Percentiles rank a stretch among this genome's conserved stretches.
These are phyloP conservation scores for Ophraella communa DNA, from an alignment of 2,888 invertebrate genomes.

Conservation along the genomic window DNA sequence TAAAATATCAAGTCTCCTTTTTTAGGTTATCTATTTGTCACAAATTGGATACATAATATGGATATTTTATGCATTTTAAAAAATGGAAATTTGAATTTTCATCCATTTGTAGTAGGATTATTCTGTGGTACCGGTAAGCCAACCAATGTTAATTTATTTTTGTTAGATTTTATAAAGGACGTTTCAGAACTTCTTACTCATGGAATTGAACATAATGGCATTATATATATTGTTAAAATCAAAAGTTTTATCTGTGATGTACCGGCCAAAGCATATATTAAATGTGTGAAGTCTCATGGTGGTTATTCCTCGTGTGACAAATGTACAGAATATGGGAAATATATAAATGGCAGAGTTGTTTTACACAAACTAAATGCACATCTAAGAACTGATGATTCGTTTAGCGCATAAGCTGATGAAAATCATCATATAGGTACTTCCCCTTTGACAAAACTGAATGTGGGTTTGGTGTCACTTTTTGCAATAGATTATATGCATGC, in stretches of 20 bases:
- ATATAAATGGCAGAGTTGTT: conserved; percentile 18
- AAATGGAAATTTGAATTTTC: conserved; percentile 4
- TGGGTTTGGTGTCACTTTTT: conserved; percentile 22
- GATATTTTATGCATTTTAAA: conserved; percentile 30
- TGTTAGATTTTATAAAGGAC: conserved; percentile 23
- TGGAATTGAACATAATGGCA: conserved; percentile 15
- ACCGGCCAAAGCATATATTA: conserved; percentile 23
- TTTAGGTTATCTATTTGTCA: conserved; percentile 1
- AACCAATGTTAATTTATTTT: conserved; percentile 10
- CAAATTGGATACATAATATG: conserved; percentile 12
- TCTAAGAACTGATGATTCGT: conserved; percentile 19
- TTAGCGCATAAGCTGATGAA: conserved; percentile 9
- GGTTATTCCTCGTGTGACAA: conserved; percentile 28
- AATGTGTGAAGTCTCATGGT: conserved; percentile 23
- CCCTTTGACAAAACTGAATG: conserved; percentile 12
- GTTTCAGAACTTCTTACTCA: conserved; percentile 18
- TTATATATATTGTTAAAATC: conserved; percentile 16
- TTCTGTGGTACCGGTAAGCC: conserved; percentile 23
- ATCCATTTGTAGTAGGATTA: conserved; percentile 24
- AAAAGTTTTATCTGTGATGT: conserved; percentile 18
- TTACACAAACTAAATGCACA: conserved; percentile 2
- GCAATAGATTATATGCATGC: conserved; percentile 29
- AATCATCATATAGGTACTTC: conserved; percentile 23
- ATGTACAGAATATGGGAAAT: conserved; percentile 6
- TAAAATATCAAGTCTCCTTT: neutral